phyloP scores from a whole-genome alignment of 2,888 invertebrate species.

The Blomia tropicalis region DNA sequence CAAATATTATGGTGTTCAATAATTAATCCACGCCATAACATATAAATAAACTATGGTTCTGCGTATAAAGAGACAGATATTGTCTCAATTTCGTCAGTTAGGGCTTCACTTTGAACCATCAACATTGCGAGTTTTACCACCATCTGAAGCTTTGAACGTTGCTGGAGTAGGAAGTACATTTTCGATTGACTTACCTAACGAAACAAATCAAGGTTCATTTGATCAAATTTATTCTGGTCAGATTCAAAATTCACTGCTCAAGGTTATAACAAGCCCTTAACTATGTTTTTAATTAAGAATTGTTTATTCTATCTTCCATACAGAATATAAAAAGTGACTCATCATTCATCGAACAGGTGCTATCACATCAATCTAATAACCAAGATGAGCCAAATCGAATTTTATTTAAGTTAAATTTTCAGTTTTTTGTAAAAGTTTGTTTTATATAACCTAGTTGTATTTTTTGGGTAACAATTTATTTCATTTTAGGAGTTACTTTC shows the following conservation, averaged over 20 bases:
- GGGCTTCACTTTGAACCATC: background rate
- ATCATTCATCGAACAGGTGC: background rate
- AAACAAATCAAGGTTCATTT: background rate
- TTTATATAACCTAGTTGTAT: background rate
- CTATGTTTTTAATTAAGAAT: background rate
- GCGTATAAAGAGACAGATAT: background rate
- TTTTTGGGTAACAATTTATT: background rate
- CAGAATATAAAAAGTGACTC: background rate
- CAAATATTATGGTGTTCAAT: too few species aligned
- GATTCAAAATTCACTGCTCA: slow-evolving; percentile 3
- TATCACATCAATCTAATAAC: too few species aligned
- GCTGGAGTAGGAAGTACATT: background rate
- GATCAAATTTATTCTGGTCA: background rate
- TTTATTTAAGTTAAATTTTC: background rate
- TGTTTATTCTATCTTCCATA: background rate
- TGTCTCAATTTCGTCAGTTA: background rate
- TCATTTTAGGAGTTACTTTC: slow-evolving; percentile 6
- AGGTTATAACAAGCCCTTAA: background rate
- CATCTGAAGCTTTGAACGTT: background rate
- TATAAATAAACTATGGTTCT: too few species aligned
- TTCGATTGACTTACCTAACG: background rate
- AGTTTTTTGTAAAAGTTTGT: background rate
- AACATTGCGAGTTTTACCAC: background rate
- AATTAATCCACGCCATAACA: too few species aligned
- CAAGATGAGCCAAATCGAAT: background rate